These are phyloP conservation scores for Anguilla japonica DNA, from an alignment of 2,113 vertebrate genomes.

Conservation along the genomic window DNA sequence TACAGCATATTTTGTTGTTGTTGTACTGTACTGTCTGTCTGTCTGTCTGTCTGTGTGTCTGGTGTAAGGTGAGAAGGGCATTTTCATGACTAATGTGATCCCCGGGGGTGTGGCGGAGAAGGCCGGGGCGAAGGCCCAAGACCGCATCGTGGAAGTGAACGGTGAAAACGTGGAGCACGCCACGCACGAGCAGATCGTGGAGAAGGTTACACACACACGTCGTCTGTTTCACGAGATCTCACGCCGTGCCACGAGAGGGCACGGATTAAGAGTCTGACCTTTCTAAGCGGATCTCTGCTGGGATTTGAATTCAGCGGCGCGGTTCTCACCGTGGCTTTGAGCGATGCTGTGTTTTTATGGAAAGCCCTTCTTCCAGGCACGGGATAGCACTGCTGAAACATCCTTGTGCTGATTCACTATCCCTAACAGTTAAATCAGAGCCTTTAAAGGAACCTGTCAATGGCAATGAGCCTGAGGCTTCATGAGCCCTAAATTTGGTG, in stretches of 20 bases:
- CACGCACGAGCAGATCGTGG: slow-evolving; percentile 77
- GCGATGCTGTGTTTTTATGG: neutral
- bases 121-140: slow-evolving; percentile 77
- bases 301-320: neutral
- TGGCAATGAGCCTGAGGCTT: neutral
- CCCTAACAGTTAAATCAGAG: neutral
- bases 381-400: neutral
- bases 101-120: slow-evolving; percentile 74
- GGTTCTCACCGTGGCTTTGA: neutral
- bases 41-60: slow-evolving; percentile 11
- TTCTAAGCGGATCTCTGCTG: neutral
- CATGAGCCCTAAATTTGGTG: neutral
- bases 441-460: neutral
- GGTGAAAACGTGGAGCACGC: slow-evolving; percentile 77
- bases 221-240: neutral
- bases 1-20: too few species aligned
- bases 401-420: neutral
- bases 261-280: neutral
- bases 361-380: too few species aligned
- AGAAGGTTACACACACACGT: slow-evolving; percentile 65
- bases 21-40: neutral
- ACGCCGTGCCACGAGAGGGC: neutral
- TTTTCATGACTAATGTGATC: slow-evolving; percentile 76
- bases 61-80: slow-evolving; percentile 69
- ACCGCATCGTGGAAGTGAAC: slow-evolving; percentile 86